Percentiles rank a stretch among this genome's conserved stretches.
These are phyloP conservation scores for Lasioglossum pauxillum DNA, from an alignment of 2,888 invertebrate species.

Conservation along the genomic window DNA sequence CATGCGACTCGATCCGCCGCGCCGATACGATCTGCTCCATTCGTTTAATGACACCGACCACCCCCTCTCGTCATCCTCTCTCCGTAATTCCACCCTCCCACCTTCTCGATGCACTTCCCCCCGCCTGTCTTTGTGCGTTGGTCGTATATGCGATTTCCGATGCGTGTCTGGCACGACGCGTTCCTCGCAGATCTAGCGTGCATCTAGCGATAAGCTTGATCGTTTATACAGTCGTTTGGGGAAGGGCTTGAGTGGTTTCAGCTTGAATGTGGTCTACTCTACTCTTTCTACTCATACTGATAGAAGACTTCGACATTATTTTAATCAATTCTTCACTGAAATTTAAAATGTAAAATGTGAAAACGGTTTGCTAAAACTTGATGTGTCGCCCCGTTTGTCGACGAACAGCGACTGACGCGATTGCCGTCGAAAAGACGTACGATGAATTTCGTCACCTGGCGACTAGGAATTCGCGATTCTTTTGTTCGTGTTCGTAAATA, in stretches of 20 bases:
- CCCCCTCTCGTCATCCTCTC: too few relatives aligned
- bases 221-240: background rate
- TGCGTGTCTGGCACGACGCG: background rate
- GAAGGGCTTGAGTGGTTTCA: background rate
- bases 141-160: background rate
- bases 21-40: conserved; percentile 28
- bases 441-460: too few relatives aligned
- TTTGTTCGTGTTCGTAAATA: too few relatives aligned
- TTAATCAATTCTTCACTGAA: too few relatives aligned
- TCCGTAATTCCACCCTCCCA: background rate
- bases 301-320: too few relatives aligned
- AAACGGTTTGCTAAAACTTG: too few relatives aligned
- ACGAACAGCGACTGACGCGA: too few relatives aligned
- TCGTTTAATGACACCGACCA: conserved; percentile 20
- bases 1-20: conserved; percentile 3
- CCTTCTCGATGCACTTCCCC: background rate
- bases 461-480: too few relatives aligned
- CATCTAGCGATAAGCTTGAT: background rate
- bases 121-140: background rate
- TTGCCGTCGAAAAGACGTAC: too few relatives aligned
- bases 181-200: background rate
- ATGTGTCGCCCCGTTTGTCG: too few relatives aligned
- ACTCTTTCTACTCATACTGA: too few relatives aligned
- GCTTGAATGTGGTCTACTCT: background rate
- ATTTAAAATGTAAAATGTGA: too few relatives aligned